Evolutionary conservation across 2,797 vertebrate genomes (phyloP), one percentile per base, ranked within the genome.

Genomic region (Corythornis leucogaster): DNA sequence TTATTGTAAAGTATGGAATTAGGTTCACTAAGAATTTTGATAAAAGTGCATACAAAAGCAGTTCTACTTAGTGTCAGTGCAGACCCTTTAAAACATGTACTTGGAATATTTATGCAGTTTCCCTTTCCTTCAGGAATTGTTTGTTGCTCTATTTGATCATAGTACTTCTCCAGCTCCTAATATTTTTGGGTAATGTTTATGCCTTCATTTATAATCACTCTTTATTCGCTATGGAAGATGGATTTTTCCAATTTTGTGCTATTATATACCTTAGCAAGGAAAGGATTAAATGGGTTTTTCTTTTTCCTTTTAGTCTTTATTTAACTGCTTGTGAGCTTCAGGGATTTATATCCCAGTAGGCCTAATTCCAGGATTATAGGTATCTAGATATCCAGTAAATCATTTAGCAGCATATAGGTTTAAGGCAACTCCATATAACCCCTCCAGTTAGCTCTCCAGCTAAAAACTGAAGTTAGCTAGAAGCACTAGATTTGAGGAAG

Each of bases 361-460:
- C 90, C 81, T 96, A 94, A 95, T 93, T 96, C 95, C 79, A 93
- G 95, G 93, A 94, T 96, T 96, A 96, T 96, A 93, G 87, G 94
- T 85, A 87, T 92, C 93, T 95, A 87, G 90, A 94, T 82, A 96
- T 51, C 76, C 92, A 94, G 94, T 93, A 96, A 95, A 96, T 94
- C 93, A 94, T 96, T 94, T 83, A 94, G 90, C 48, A 91, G 89
- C 55, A 81, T 79, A 95, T 87, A 87, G 79, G 86, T 95, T 94
- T 96, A 92, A 89, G 79, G 73, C 88, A 95, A 94, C 89, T 93
- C 82, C 82, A 94, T 94, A 95, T 85, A 94, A 89, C 69, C 81
- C 90, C 88, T 92, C 79, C 67, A 85, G 92, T 85, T 82, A 89
- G 79, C 14, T 93, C 54, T 94, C 62, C 79, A 79, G 89, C 89